phyloP scores from a whole-genome alignment of 1,140 invertebrate species.

The Drosophila chauvacae region DNA sequence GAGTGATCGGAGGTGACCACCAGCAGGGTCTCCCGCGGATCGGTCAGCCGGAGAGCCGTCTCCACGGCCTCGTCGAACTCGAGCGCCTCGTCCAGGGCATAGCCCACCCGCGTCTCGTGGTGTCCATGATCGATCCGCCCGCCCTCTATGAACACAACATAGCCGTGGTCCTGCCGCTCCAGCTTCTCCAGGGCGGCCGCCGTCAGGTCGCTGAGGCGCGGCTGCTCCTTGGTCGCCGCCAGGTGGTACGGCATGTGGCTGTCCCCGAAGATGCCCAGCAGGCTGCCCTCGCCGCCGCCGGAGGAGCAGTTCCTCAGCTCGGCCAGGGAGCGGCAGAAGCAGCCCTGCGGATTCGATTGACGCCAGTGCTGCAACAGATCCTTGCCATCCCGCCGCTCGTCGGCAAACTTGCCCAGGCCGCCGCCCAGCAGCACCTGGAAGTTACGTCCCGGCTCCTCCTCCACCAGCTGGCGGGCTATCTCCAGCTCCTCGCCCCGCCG shows the following conservation, averaged over 20 bases:
- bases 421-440: slow-evolving; percentile 89
- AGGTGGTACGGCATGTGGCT: slow-evolving; percentile 86
- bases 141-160: slow-evolving; percentile 87
- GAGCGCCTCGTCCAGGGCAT: slow-evolving; percentile 89
- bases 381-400: slow-evolving; percentile 84
- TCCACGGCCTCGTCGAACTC: slow-evolving; percentile 88
- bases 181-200: slow-evolving; percentile 88
- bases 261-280: slow-evolving; percentile 85
- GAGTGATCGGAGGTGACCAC: slow-evolving; percentile 90
- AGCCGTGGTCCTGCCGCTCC: slow-evolving; percentile 87
- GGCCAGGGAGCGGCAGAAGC: slow-evolving; percentile 87
- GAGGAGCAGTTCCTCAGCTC: slow-evolving; percentile 80
- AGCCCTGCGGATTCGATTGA: slow-evolving; percentile 59
- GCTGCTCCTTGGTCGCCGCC: slow-evolving; percentile 86
- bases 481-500: slow-evolving; percentile 90
- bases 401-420: slow-evolving; percentile 87
- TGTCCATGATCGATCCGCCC: slow-evolving; percentile 91
- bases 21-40: slow-evolving; percentile 87
- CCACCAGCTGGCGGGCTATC: slow-evolving; percentile 88
- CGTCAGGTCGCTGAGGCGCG: slow-evolving; percentile 91
- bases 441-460: slow-evolving; percentile 86
- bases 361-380: slow-evolving; percentile 86
- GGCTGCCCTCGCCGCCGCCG: slow-evolving; percentile 38
- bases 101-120: slow-evolving; percentile 87
- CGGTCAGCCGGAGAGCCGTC: slow-evolving; percentile 86